A percentile compares a stretch with the other conserved stretches of the same genome.
Evolutionary conservation across 2,113 vertebrate genomes (phyloP).

Genomic region (Melanotaenia duboulayi): DNA sequence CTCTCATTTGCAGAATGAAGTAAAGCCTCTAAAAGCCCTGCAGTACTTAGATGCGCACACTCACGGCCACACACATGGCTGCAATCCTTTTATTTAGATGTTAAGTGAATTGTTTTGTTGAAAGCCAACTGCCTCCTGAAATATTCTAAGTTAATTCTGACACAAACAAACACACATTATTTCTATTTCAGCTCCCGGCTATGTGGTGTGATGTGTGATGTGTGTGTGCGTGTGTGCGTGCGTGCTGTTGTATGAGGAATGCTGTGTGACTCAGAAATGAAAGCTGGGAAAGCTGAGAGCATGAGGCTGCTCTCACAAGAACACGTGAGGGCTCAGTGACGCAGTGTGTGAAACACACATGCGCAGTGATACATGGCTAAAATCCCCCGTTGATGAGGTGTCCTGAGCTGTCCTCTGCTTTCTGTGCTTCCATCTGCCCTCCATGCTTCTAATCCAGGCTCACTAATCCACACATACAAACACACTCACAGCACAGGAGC

Average conservation of each 20-base stretch:
- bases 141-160: slow-evolving; percentile 40
- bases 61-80: not conserved
- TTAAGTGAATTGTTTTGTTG: slow-evolving; percentile 1
- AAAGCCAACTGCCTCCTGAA: slow-evolving; percentile 15
- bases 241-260: not conserved
- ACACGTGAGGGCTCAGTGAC: slow-evolving; percentile 69
- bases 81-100: not conserved
- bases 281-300: slow-evolving; percentile 56
- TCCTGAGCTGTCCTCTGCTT: slow-evolving; percentile 67
- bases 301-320: slow-evolving; percentile 65
- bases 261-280: slow-evolving; percentile 52
- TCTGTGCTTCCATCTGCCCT: slow-evolving; percentile 66
- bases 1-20: not conserved
- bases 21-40: not conserved
- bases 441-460: slow-evolving; percentile 56
- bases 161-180: slow-evolving; percentile 14
- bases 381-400: slow-evolving; percentile 60
- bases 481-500: not conserved
- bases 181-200: slow-evolving; percentile 52
- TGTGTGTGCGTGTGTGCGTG: not conserved
- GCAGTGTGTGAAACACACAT: slow-evolving; percentile 28
- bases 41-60: not conserved
- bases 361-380: slow-evolving; percentile 52
- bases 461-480: slow-evolving; percentile 23
- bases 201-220: not conserved